phyloP scores from a whole-genome alignment of 2,113 vertebrate genomes.

The Tachuris rubrigastra region DNA sequence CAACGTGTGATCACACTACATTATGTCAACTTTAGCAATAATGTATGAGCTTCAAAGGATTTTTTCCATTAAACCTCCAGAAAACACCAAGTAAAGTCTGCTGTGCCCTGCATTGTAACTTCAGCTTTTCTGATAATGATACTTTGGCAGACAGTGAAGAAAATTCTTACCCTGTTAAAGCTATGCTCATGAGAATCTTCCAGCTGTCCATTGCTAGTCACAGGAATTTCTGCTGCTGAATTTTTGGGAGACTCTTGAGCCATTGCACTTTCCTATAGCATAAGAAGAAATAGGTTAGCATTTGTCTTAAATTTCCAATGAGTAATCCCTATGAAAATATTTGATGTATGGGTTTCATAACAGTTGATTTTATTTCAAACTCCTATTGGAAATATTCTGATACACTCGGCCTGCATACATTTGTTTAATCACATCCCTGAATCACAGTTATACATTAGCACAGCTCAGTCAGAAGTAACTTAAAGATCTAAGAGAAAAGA shows the following conservation, averaged over 20 bases:
- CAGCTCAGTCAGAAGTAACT: neutral
- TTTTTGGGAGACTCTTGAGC: constrained; percentile 88
- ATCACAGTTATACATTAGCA: neutral
- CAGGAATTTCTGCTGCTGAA: constrained; percentile 92
- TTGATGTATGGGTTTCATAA: neutral
- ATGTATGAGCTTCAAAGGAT: neutral
- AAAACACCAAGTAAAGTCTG: neutral
- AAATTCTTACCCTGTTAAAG: constrained; percentile 82
- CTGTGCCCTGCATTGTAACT: neutral
- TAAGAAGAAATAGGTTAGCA: neutral
- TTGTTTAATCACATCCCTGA: neutral
- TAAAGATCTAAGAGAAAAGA: neutral
- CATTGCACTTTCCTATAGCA: constrained; percentile 80
- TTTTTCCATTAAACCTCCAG: neutral
- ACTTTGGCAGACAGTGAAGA: neutral
- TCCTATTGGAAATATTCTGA: neutral
- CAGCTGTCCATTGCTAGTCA: constrained; percentile 92
- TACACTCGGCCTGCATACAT: neutral
- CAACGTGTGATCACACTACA: no score
- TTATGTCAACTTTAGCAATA: neutral
- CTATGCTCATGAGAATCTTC: constrained; percentile 81
- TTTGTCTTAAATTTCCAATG: neutral
- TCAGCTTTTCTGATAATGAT: neutral
- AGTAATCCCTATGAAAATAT: neutral
- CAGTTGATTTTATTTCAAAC: neutral